These are phyloP conservation scores for Rhea americana DNA, from an alignment of 2,113 vertebrate species.

Conservation along the genomic window DNA sequence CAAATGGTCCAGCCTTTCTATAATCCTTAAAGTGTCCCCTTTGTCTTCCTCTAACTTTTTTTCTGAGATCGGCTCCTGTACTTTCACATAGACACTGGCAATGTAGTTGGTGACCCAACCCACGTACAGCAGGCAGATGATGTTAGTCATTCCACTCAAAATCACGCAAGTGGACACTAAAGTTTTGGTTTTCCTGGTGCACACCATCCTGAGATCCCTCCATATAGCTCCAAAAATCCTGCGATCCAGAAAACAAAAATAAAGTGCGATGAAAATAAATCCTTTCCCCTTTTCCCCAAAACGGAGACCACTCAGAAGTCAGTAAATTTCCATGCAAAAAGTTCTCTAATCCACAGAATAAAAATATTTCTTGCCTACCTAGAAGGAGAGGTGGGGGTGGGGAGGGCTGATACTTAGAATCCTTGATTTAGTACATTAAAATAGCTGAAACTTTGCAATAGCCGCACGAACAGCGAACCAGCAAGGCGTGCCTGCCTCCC, in stretches of 20 bases:
- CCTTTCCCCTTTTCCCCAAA: neutral
- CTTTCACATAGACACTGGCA: constrained; percentile 94
- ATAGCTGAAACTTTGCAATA: constrained; percentile 45
- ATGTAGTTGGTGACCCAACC: constrained; percentile 99
- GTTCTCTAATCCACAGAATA: constrained; percentile 1
- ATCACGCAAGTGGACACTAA: constrained; percentile 99
- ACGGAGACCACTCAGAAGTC: constrained; percentile 19
- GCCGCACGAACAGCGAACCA: neutral
- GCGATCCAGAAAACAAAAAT: constrained; percentile 61
- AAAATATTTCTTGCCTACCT: constrained; percentile 44
- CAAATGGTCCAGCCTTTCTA: constrained; percentile 93
- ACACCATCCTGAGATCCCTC: constrained; percentile 95
- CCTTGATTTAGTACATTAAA: neutral
- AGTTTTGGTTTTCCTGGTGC: constrained; percentile 99
- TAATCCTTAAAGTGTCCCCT: constrained; percentile 94
- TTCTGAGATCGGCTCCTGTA: constrained; percentile 89
- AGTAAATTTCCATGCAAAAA: constrained; percentile 52
- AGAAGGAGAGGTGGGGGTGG: constrained; percentile 40
- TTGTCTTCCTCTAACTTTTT: constrained; percentile 92
- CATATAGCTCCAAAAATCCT: constrained; percentile 82
- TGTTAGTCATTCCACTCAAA: constrained; percentile 97
- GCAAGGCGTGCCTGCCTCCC: neutral
- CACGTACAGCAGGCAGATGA: constrained; percentile 95
- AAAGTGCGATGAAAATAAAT: constrained; percentile 2
- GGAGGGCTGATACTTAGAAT: constrained; percentile 17